Evolutionary conservation across 1,140 invertebrate genomes (phyloP), one percentile per base, ranked within the genome.

Genomic region (Pentalonia nigronervosa): DNA sequence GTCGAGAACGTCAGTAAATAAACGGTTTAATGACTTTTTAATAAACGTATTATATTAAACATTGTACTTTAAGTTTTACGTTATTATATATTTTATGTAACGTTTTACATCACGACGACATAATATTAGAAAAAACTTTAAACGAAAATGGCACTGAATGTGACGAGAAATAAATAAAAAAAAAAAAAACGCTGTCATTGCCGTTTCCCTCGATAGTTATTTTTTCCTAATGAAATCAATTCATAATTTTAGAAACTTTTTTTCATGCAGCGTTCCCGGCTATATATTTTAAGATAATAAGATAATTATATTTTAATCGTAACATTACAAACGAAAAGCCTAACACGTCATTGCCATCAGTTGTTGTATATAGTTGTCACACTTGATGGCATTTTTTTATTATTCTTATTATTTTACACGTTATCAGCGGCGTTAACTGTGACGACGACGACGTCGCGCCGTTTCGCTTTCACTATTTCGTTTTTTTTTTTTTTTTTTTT

Each of bases 401-500:
- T 45, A 45, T 86, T 86, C 4, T 86, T 86, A 41, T 86, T 76
- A 23, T 76, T 45, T 86, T 47, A 47, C 84, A 23, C 7, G 30
- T 48, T 48, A 47, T 87, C 86, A 7, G 23, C 81, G 34, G 34
- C 84, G 25, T 4, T 47, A 14, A 84, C 83, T 41, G 36, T 47
- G 84, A 50, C 86, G 87, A 50, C n/a, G 48, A 48, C 30, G 47
- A 34, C 47, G 11, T 8, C 4, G 20, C 47, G 47, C n/a, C 87
- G 87, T 89, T 89, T 89, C 87, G 87, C 87, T 89, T 89, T 89
- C 87, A 50, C 48, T 17, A 50, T 25, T 89, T 50, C n/a, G 8
- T n/a, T 11, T 53, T 41, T 41, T 41, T 2, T 41, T 41, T 41
- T 2, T 41, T 41, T 41, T 41, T 41, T 48, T 83, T 53, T 56